These are phyloP conservation scores for Hycleus cichorii DNA, from an alignment of 1,140 invertebrate genomes.

Conservation along the genomic window DNA sequence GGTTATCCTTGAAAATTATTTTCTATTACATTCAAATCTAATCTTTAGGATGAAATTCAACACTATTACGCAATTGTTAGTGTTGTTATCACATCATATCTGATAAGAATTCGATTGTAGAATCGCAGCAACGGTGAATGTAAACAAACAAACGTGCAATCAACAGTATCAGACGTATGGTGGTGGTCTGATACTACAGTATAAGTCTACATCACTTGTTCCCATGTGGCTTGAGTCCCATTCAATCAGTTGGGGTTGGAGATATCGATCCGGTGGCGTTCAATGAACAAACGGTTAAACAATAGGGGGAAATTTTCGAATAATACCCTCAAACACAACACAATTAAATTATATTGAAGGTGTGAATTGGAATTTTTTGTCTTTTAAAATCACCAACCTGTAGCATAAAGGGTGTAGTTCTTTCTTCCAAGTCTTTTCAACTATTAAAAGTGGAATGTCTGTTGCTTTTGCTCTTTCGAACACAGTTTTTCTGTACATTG, in stretches of 20 bases:
- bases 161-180: constrained; percentile 10
- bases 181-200: no score
- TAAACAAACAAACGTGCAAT: constrained; percentile 18
- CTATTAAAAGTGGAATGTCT: no score
- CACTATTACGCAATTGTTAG: not conserved
- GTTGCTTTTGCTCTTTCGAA: no score
- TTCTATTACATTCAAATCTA: not conserved
- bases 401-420: no score
- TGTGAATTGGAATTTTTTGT: no score
- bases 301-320: no score
- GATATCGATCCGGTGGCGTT: constrained; percentile 11
- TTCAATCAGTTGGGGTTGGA: constrained; percentile 12
- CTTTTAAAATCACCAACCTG: no score
- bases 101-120: constrained; percentile 7
- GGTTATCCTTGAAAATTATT: constrained; percentile 3
- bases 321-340: no score
- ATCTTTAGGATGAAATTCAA: not conserved
- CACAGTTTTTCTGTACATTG: no score
- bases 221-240: constrained; percentile 19
- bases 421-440: no score
- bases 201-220: constrained; percentile 1
- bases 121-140: constrained; percentile 12
- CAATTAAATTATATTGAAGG: no score
- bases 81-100: constrained; percentile 11
- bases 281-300: no score